Evolutionary conservation across 92 coral and sea anemone species (phyloP).

Genomic region (Epizoanthus rinbou): DNA sequence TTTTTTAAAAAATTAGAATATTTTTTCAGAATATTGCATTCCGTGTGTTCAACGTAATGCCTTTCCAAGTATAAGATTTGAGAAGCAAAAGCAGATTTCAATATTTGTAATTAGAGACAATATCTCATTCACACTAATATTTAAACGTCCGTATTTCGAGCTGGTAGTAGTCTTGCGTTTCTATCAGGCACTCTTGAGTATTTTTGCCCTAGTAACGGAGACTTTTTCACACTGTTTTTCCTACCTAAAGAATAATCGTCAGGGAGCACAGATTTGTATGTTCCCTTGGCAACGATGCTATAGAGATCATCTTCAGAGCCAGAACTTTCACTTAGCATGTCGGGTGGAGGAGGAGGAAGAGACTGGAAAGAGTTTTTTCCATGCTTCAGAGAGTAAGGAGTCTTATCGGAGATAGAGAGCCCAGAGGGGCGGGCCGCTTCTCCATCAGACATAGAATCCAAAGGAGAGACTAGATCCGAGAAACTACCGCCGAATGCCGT

Average conservation of each 20-base stretch:
- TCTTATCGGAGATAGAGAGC: conserved; percentile 34
- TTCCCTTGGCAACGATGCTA: conserved; percentile 94
- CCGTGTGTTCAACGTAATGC: background rate
- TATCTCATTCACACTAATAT: background rate
- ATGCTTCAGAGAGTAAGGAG: conserved; percentile 25
- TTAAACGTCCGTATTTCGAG: conserved; percentile 43
- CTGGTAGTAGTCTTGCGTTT: conserved; percentile 20
- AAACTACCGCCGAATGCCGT: conserved; percentile 44
- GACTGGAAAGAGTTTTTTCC: conserved; percentile 35
- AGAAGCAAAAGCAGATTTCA: conserved; percentile 33
- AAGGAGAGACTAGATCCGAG: conserved; percentile 79
- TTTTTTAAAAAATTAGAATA: conserved; percentile 12
- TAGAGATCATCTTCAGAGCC: conserved; percentile 94
- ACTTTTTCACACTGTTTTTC: conserved; percentile 14
- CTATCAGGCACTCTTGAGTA: conserved; percentile 2
- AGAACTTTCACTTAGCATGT: conserved; percentile 79
- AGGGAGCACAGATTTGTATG: conserved; percentile 73
- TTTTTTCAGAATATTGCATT: background rate
- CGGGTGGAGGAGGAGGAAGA: conserved; percentile 80
- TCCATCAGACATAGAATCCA: conserved; percentile 64
- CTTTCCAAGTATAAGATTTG: background rate
- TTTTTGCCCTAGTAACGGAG: conserved; percentile 26
- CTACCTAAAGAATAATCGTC: conserved; percentile 48
- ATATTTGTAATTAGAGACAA: background rate
- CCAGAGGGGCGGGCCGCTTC: conserved; percentile 40